Conservation (phyloP, 2,113 vertebrate species). For the Labeo catla region DNA sequence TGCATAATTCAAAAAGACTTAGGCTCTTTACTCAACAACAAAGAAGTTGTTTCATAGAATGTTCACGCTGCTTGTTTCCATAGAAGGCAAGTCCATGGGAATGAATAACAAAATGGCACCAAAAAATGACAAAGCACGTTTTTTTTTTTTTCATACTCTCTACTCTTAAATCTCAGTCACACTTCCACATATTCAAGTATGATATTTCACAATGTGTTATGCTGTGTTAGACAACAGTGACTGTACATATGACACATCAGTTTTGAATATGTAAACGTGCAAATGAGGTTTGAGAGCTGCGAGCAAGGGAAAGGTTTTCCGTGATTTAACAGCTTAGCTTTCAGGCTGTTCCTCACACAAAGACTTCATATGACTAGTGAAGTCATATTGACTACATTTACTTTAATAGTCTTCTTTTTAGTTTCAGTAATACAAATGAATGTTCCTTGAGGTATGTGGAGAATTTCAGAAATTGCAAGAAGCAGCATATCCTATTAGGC, state of each 20-base stretch:
- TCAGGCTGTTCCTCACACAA: neutral
- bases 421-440: neutral
- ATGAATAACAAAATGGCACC: neutral
- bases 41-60: neutral
- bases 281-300: neutral
- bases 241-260: neutral
- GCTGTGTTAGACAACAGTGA: neutral
- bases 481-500: conserved; percentile 20
- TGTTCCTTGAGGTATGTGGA: neutral
- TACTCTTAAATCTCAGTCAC: neutral
- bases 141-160: neutral
- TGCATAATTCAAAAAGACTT: neutral
- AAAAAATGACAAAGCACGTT: too few relatives aligned
- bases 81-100: neutral
- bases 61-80: neutral
- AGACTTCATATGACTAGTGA: neutral
- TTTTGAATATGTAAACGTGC: neutral
- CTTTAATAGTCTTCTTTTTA: too few relatives aligned
- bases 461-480: conserved; percentile 19
- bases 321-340: neutral
- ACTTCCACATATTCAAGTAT: neutral
- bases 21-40: neutral
- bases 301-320: neutral
- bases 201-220: neutral
- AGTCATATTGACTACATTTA: neutral